Conservation (phyloP, 2,113 vertebrate genomes). For the Ondatra zibethicus region DNA sequence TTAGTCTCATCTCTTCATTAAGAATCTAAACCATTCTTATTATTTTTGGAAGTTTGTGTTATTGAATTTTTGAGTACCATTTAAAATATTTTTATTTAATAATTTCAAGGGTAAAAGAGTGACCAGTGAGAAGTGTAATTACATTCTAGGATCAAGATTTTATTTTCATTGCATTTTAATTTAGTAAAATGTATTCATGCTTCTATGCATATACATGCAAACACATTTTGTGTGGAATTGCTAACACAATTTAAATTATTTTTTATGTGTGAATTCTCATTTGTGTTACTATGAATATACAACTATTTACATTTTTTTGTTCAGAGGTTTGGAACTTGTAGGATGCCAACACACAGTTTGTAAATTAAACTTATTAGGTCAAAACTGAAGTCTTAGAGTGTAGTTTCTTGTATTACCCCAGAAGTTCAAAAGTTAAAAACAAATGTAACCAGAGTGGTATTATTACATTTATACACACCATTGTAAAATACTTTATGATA, state of each 20-base stretch:
- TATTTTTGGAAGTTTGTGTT: constrained; percentile 35
- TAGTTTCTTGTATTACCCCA: constrained; percentile 44
- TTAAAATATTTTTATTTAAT: constrained; percentile 11
- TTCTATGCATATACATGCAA: constrained; percentile 32
- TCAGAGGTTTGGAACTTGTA: constrained; percentile 2
- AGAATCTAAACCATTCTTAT: neutral
- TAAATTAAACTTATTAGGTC: constrained; percentile 60
- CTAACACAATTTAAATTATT: constrained; percentile 54
- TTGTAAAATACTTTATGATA: neutral
- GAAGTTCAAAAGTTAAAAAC: neutral
- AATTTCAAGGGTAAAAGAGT: constrained; percentile 16
- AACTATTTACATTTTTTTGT: constrained; percentile 9
- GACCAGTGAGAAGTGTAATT: constrained; percentile 40
- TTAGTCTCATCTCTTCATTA: constrained; percentile 39
- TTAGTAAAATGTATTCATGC: neutral
- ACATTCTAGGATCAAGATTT: neutral
- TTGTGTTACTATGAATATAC: constrained; percentile 29
- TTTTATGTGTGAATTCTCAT: constrained; percentile 5
- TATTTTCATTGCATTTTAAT: constrained; percentile 54
- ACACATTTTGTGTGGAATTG: constrained; percentile 57
- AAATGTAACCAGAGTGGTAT: neutral
- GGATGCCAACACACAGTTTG: constrained; percentile 41
- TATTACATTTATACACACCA: neutral
- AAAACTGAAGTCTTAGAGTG: constrained; percentile 51
- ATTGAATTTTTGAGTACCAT: constrained; percentile 15